These are phyloP conservation scores for Oscheius sp. DNA, from an alignment of 2,888 invertebrate species.

Conservation along the genomic window DNA sequence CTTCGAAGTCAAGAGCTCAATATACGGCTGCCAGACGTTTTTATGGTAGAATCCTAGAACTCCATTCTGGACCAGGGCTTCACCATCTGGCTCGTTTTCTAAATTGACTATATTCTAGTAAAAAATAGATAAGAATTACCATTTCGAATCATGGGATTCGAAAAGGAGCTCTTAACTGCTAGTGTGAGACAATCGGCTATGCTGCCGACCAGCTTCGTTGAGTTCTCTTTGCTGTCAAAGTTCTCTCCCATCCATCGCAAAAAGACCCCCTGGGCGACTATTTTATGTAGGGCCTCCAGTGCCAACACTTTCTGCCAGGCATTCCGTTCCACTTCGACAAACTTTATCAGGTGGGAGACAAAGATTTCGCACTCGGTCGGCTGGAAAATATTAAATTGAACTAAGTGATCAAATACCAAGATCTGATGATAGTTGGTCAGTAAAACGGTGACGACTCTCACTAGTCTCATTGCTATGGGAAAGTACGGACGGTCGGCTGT, in stretches of 20 bases:
- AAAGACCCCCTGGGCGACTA: conserved; percentile 75
- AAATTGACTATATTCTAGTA: not conserved
- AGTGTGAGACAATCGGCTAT: conserved; percentile 92
- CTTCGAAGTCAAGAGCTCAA: conserved; percentile 56
- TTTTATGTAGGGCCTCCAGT: conserved; percentile 92
- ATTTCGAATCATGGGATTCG: conserved; percentile 30
- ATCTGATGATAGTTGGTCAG: conserved; percentile 81
- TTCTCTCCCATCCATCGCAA: conserved; percentile 86
- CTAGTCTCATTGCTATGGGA: conserved; percentile 92
- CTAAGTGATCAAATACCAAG: conserved; percentile 43
- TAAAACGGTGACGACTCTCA: conserved; percentile 90
- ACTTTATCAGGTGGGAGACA: conserved; percentile 93
- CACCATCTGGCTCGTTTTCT: conserved; percentile 47
- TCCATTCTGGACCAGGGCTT: conserved; percentile 51
- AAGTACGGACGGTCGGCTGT: conserved; percentile 89
- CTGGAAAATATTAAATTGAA: conserved; percentile 32
- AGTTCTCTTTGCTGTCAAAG: conserved; percentile 89
- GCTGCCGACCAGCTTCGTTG: conserved; percentile 82
- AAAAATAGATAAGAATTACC: not conserved
- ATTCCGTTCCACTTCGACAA: conserved; percentile 95
- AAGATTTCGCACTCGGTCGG: conserved; percentile 98
- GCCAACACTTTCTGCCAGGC: conserved; percentile 95
- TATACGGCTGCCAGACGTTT: conserved; percentile 54
- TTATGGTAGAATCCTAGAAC: conserved; percentile 52
- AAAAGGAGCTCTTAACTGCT: conserved; percentile 87